Percentiles rank a stretch among this genome's conserved stretches.
Conservation (phyloP, 92 coral and sea anemone species). For the Zoanthus sociatus region DNA sequence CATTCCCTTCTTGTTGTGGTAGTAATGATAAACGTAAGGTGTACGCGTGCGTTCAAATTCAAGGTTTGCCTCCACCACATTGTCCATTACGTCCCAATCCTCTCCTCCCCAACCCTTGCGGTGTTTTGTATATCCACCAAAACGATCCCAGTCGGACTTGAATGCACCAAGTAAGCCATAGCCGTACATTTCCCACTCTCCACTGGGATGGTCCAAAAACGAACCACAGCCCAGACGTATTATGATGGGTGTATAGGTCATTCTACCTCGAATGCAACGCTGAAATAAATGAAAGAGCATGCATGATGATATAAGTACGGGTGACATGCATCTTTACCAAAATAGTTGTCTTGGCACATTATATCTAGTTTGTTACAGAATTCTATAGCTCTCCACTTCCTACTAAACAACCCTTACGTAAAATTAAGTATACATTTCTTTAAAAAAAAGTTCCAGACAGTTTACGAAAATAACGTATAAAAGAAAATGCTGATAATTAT, state of each 20-base stretch:
- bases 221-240: constrained; percentile 56
- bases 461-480: too few relatives aligned
- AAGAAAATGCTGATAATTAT: too few relatives aligned
- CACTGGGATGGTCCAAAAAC: constrained; percentile 49
- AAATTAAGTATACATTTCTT: too few relatives aligned
- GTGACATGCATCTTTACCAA: too few relatives aligned
- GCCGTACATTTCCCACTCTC: constrained; percentile 69
- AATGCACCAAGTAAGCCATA: constrained; percentile 75
- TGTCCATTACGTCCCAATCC: constrained; percentile 69
- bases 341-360: too few relatives aligned
- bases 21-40: constrained; percentile 53
- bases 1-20: constrained; percentile 63
- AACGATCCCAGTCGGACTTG: constrained; percentile 79
- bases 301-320: too few relatives aligned
- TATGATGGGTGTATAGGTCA: constrained; percentile 74
- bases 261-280: constrained; percentile 78
- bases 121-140: constrained; percentile 69
- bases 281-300: constrained; percentile 14
- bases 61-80: constrained; percentile 47
- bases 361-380: too few relatives aligned
- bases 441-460: too few relatives aligned
- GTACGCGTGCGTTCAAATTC: constrained; percentile 71
- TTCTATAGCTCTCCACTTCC: too few relatives aligned
- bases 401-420: too few relatives aligned
- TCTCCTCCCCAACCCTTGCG: constrained; percentile 68